Conservation (phyloP, 2,113 vertebrate species). For the Ptyas mucosa region DNA sequence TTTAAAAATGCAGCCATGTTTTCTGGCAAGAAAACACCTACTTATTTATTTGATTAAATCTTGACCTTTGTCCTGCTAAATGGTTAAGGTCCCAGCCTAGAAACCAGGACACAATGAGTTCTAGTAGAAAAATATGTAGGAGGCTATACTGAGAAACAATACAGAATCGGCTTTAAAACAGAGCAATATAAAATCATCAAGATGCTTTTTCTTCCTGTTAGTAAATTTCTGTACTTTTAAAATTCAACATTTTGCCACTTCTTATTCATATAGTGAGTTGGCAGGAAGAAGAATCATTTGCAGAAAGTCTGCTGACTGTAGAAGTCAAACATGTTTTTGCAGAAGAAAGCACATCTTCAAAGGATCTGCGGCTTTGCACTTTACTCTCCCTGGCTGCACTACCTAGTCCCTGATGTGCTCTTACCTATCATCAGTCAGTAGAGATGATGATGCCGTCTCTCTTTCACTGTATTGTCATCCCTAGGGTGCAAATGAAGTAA, state of each 20-base stretch:
- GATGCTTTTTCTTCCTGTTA: conserved; percentile 7
- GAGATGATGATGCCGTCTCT: background rate
- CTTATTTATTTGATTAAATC: conserved; percentile 21
- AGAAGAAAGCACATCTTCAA: conserved; percentile 15
- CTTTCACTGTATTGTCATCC: conserved; percentile 7
- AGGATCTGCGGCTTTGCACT: background rate
- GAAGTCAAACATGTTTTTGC: conserved; percentile 6
- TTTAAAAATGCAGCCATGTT: background rate
- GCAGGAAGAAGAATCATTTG: conserved; percentile 24
- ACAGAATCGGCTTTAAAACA: conserved; percentile 26
- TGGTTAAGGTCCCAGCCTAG: background rate
- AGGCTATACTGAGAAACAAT: conserved; percentile 14
- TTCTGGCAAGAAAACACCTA: background rate
- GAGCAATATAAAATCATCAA: conserved; percentile 8
- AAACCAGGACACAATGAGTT: background rate
- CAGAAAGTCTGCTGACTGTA: conserved; percentile 21
- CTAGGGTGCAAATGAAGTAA: conserved; percentile 21
- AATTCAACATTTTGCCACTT: background rate
- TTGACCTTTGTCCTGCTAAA: background rate
- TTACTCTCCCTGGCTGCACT: background rate
- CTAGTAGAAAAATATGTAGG: background rate
- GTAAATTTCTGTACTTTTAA: conserved; percentile 11
- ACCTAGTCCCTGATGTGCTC: conserved; percentile 29
- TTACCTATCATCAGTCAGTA: conserved; percentile 29
- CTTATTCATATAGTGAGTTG: background rate